Conservation (phyloP, 1,140 invertebrate species). For the Microvelia longipes region DNA sequence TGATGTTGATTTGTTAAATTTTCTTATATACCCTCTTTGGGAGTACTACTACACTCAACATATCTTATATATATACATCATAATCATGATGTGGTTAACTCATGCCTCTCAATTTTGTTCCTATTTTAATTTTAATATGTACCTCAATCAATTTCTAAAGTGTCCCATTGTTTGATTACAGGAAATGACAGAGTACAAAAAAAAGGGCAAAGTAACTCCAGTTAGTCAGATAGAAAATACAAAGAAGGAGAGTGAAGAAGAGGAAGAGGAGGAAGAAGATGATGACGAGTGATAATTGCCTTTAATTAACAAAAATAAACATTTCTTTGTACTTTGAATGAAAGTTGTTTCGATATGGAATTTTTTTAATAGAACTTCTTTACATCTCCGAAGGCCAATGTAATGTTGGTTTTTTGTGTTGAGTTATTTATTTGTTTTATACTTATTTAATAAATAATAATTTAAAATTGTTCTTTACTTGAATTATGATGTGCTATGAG, state of each 20-base stretch:
- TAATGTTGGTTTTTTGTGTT: background rate
- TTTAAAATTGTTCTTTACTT: background rate
- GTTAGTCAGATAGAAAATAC: conserved; percentile 33
- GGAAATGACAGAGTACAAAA: conserved; percentile 70
- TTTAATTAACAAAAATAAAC: background rate
- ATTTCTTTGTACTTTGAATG: background rate
- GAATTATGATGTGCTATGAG: background rate
- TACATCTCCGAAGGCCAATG: background rate
- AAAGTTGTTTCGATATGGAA: background rate
- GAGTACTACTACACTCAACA: no score
- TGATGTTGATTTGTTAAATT: no score
- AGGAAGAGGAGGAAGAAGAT: conserved; percentile 39
- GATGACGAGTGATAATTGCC: conserved; percentile 13
- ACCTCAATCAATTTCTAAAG: no score
- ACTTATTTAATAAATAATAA: background rate
- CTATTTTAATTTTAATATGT: no score
- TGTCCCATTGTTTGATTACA: conserved; percentile 28
- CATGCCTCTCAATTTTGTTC: no score
- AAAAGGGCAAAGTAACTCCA: conserved; percentile 42
- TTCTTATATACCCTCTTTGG: no score
- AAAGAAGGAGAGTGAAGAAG: conserved; percentile 40
- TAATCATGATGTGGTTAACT: no score
- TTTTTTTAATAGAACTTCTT: background rate
- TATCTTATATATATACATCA: no score
- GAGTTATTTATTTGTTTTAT: background rate